A percentile compares a stretch with the other conserved stretches of the same genome.
Conservation (phyloP, 2,888 invertebrate species). For the Thereva nobilitata region DNA sequence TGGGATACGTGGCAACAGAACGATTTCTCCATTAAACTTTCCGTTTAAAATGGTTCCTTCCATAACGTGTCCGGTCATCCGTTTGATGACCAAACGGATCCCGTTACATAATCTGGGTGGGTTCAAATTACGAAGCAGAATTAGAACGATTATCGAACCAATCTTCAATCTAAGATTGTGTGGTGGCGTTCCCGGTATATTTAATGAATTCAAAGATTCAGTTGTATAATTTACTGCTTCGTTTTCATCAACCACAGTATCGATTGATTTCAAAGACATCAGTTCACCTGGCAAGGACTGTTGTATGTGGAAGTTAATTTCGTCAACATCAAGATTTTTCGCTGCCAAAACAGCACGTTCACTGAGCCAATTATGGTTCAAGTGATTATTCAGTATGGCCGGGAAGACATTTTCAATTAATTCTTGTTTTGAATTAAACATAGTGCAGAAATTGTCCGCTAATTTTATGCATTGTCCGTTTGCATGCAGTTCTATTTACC, state of each 20-base stretch:
- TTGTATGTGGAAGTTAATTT: constrained; percentile 43
- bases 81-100: constrained; percentile 43
- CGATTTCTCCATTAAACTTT: constrained; percentile 36
- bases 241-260: no score
- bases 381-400: constrained; percentile 12
- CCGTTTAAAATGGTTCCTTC: constrained; percentile 43
- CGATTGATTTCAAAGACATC: constrained; percentile 43
- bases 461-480: no score
- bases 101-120: constrained; percentile 44
- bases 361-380: background rate
- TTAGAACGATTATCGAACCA: constrained; percentile 46
- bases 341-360: constrained; percentile 51
- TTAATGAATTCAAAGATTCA: no score
- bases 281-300: constrained; percentile 41
- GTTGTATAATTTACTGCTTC: no score
- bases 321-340: constrained; percentile 48
- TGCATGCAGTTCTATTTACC: no score
- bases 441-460: no score
- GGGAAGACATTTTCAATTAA: no score
- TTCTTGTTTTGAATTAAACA: constrained; percentile 28
- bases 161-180: constrained; percentile 45
- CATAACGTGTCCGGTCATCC: constrained; percentile 42
- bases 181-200: constrained; percentile 40
- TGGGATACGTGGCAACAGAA: constrained; percentile 48
- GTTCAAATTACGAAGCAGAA: constrained; percentile 45